Conservation (phyloP, 2,888 invertebrate species). For the Heliconius sara region DNA sequence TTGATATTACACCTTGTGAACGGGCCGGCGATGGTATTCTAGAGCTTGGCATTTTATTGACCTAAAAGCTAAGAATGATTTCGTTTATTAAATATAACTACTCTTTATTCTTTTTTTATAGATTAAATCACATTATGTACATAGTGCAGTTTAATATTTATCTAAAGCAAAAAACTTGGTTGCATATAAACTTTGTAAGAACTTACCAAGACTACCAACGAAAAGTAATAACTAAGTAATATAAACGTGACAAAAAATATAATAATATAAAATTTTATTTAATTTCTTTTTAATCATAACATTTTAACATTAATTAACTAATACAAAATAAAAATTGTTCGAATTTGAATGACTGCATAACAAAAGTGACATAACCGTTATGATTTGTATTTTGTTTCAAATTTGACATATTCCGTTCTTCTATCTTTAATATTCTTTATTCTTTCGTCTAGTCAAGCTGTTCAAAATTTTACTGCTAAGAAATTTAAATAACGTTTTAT, state of each 20-base stretch:
- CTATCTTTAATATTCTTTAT: no score
- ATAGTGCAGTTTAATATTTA: no score
- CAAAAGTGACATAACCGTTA: conserved; percentile 20
- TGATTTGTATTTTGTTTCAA: not conserved
- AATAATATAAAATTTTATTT: not conserved
- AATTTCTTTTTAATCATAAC: not conserved
- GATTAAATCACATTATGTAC: no score
- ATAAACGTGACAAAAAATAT: not conserved
- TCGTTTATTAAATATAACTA: no score
- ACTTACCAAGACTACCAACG: not conserved
- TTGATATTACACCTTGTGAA: conserved; percentile 57
- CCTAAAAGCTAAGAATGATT: not conserved
- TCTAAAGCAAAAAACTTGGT: not conserved
- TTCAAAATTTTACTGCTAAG: not conserved
- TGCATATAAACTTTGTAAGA: not conserved
- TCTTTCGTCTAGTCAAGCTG: not conserved
- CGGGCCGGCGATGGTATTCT: conserved; percentile 68
- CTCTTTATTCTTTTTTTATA: no score
- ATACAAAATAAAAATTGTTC: not conserved
- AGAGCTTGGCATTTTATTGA: conserved; percentile 57
- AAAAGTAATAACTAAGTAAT: not conserved
- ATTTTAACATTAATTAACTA: not conserved
- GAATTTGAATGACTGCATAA: not conserved
- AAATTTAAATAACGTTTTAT: not conserved
- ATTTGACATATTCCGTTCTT: conserved; percentile 1